Evolutionary conservation across 2,888 invertebrate genomes (phyloP).

Genomic region (Parnassius orleans): DNA sequence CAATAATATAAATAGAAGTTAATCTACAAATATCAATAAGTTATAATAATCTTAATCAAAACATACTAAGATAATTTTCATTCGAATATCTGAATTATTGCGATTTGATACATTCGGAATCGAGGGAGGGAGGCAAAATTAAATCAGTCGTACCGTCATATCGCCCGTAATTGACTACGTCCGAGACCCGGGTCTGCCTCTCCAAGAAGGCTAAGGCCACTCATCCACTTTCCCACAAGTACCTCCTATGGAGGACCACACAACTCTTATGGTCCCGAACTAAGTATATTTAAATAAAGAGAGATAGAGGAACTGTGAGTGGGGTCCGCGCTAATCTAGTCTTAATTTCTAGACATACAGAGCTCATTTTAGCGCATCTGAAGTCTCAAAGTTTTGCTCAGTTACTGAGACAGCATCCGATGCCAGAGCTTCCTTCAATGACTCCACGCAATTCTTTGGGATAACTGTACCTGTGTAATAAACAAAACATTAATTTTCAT

Average conservation of each 20-base stretch:
- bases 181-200: conserved; percentile 18
- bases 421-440: conserved; percentile 88
- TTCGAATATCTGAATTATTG: conserved; percentile 6
- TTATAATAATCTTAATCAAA: conserved; percentile 11
- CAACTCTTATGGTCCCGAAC: conserved; percentile 28
- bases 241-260: conserved; percentile 20
- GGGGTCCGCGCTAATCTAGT: conserved; percentile 29
- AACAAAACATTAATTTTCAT: neutral
- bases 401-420: conserved; percentile 90
- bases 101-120: conserved; percentile 5
- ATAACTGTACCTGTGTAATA: conserved; percentile 86
- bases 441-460: conserved; percentile 93
- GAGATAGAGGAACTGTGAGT: conserved; percentile 35
- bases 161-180: conserved; percentile 34
- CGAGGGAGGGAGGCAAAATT: conserved; percentile 19
- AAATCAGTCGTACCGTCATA: conserved; percentile 33
- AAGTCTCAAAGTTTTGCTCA: conserved; percentile 82
- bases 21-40: conserved; percentile 25
- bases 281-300: conserved; percentile 25
- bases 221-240: conserved; percentile 7
- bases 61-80: conserved; percentile 2
- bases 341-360: conserved; percentile 24
- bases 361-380: conserved; percentile 58
- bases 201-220: neutral
- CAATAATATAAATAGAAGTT: conserved; percentile 23